Evolutionary conservation across 2,113 vertebrate genomes (phyloP).

Genomic region (Rhea pennata): DNA sequence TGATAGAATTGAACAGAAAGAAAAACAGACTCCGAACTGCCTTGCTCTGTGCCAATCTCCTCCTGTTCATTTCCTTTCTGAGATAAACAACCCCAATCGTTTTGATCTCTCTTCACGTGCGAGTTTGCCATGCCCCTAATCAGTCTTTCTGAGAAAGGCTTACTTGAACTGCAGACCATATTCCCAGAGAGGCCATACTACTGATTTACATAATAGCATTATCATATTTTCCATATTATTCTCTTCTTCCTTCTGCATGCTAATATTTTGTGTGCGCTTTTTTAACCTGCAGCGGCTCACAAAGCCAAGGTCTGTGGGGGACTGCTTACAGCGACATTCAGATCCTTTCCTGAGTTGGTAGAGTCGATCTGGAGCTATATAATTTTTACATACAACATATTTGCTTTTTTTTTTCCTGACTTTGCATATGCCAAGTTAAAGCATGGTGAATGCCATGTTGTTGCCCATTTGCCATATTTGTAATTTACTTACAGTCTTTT

Average conservation of each 20-base stretch:
- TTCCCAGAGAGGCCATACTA: constrained; percentile 10
- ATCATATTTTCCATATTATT: constrained; percentile 68
- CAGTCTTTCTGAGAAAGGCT: constrained; percentile 45
- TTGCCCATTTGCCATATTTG: constrained; percentile 2
- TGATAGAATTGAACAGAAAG: constrained; percentile 2
- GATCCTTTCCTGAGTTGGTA: not conserved
- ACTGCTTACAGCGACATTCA: not conserved
- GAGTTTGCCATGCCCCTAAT: constrained; percentile 26
- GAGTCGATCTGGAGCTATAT: not conserved
- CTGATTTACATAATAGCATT: constrained; percentile 69
- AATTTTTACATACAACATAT: not conserved
- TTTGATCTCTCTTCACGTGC: not conserved
- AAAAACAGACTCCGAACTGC: not conserved
- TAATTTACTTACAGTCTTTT: constrained; percentile 1
- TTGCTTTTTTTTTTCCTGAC: not conserved
- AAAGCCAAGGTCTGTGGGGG: not conserved
- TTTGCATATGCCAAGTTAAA: not conserved
- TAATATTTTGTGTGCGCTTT: not conserved
- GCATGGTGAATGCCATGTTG: not conserved
- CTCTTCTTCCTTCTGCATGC: constrained; percentile 31
- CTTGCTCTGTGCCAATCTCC: not conserved
- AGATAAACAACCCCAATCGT: constrained; percentile 27
- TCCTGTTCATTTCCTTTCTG: constrained; percentile 41
- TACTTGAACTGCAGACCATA: constrained; percentile 61
- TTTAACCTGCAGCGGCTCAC: constrained; percentile 18